Evolutionary conservation across 2,113 vertebrate species (phyloP).

Genomic region (Nicator chloris): DNA sequence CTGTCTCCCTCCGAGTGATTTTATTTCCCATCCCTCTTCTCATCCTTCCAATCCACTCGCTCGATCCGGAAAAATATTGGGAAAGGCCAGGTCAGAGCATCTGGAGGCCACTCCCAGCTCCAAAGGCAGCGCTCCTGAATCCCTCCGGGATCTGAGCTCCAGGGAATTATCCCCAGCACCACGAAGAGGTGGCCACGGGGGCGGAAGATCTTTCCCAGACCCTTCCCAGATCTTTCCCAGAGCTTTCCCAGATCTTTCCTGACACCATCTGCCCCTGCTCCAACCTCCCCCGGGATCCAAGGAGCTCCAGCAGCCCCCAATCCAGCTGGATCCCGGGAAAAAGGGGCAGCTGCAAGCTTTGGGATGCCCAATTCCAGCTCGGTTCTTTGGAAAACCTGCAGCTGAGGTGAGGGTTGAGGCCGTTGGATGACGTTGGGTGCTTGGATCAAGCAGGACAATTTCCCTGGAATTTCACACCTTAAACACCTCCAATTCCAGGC

Average conservation of each 20-base stretch:
- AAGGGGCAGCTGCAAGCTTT: background rate
- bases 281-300: background rate
- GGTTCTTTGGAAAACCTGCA: background rate
- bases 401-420: fast-evolving
- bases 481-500: background rate
- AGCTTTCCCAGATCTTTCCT: background rate
- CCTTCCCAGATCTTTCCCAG: background rate
- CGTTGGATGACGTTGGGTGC: fast-evolving
- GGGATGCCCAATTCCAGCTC: background rate
- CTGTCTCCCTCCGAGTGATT: background rate
- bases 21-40: background rate
- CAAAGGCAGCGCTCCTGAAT: background rate
- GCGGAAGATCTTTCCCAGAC: background rate
- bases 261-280: background rate
- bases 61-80: background rate
- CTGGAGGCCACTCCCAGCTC: background rate
- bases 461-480: background rate
- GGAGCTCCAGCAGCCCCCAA: fast-evolving
- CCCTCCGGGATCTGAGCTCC: background rate
- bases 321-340: fast-evolving
- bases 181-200: background rate
- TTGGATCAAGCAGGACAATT: background rate
- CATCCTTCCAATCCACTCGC: background rate
- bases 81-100: background rate
- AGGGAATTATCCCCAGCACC: background rate